Conservation (phyloP, 2,113 vertebrate species). For the Elephantulus edwardii region DNA sequence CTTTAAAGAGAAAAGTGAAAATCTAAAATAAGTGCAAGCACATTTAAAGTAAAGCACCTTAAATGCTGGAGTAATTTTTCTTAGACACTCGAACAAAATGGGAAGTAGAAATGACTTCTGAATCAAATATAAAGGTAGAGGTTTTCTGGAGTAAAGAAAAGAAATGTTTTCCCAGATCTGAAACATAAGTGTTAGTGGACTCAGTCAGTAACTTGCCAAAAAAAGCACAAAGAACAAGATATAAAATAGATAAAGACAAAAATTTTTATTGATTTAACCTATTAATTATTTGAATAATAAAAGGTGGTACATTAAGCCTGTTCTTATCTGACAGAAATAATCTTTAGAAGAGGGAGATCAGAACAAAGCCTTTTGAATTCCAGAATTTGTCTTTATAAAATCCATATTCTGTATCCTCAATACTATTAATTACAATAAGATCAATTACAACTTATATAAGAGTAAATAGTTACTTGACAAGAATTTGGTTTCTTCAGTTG, state of each 20-base stretch:
- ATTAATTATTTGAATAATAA: background rate
- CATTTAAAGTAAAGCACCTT: background rate
- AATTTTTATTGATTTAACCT: too few species aligned
- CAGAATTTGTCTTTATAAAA: background rate
- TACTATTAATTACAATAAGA: background rate
- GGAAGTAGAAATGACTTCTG: background rate
- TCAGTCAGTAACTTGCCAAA: background rate
- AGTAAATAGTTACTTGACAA: background rate
- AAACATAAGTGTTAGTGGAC: background rate
- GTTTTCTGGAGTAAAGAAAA: background rate
- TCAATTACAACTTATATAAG: background rate
- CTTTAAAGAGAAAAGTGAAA: background rate
- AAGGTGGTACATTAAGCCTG: background rate
- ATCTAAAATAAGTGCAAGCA: background rate
- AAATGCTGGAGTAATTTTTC: conserved; percentile 27
- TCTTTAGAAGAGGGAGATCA: background rate
- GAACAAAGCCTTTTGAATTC: background rate
- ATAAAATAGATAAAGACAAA: background rate
- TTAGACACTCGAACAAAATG: background rate
- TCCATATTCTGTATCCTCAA: background rate
- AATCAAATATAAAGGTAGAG: background rate
- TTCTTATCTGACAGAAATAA: conserved; percentile 15
- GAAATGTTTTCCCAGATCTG: conserved; percentile 22
- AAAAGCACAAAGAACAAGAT: background rate
- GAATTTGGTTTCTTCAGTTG: background rate